phyloP scores from a whole-genome alignment of 2,797 vertebrate species.

The Semotilus atromaculatus region DNA sequence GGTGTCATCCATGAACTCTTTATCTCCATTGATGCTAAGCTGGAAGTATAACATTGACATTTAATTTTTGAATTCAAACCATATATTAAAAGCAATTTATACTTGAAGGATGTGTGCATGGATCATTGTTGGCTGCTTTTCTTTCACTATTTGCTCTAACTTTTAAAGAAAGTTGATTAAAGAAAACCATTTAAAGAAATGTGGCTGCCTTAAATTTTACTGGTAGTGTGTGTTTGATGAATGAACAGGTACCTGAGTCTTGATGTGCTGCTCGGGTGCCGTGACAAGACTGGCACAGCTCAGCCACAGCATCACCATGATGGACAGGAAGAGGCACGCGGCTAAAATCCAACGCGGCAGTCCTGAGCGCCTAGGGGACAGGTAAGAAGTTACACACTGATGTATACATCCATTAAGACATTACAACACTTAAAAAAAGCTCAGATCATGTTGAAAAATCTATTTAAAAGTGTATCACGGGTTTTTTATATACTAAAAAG shows the following conservation, averaged over 20 bases:
- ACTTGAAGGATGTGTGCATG: not conserved
- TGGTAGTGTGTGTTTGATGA: not conserved
- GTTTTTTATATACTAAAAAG: not conserved
- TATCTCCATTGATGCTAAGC: slow-evolving; percentile 92
- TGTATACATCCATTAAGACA: not conserved
- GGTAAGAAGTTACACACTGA: not conserved
- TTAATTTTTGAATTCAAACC: not conserved
- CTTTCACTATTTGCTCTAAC: too few species aligned
- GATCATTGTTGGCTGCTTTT: slow-evolving; percentile 5
- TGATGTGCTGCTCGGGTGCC: slow-evolving; percentile 91
- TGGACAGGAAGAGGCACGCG: slow-evolving; percentile 92
- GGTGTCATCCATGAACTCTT: slow-evolving; percentile 85
- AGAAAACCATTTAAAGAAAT: not conserved
- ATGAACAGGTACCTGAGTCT: slow-evolving; percentile 83
- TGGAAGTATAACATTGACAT: slow-evolving; percentile 59
- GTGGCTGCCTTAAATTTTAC: not conserved
- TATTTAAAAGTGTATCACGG: not conserved
- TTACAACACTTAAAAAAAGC: not conserved
- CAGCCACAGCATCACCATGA: slow-evolving; percentile 97
- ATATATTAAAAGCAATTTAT: too few species aligned
- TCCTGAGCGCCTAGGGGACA: slow-evolving; percentile 86
- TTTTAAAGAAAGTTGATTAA: too few species aligned
- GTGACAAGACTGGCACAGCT: slow-evolving; percentile 95
- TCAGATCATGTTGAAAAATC: not conserved
- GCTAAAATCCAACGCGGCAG: slow-evolving; percentile 96